Evolutionary conservation across 2,888 invertebrate species (phyloP), one percentile per base, ranked within the genome.

Genomic region (Boloria euphrosyne): DNA sequence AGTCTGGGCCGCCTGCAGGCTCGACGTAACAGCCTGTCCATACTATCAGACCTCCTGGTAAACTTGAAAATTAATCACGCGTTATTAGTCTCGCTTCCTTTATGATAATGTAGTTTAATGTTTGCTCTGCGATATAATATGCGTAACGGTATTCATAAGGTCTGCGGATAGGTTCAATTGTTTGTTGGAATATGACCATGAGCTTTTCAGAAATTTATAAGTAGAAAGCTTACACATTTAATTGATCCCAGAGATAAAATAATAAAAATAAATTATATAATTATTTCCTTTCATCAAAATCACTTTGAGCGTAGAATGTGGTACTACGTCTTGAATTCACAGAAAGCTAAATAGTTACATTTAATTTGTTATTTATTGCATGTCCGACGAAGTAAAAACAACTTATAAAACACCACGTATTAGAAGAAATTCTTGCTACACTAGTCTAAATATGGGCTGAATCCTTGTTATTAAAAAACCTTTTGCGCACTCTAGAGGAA

Each of bases 1-100:
- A 75, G 74, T 72, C 71, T 75, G 63, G 73, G 71, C 67, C 68
- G 68, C 70, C 68, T 65, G 69, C 69, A 70, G 73, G 66, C 72
- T 72, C 67, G 62, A 61, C 62, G 64, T 67, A 71, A 71, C 69
- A 69, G 53, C 65, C 63, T 62, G 67, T 71, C 67, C 53, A 62
- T 65, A 54, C 47, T 67, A 69, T 71, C 69, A 58, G 69, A 71
- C 71, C 71, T 67, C 69, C 71, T 71, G 61, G 62, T 69, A 63
- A 65, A 71, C 61, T 69, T 71, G 68, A 66, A 70, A 71, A 73
- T 72, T 71, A 71, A 73, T 66, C 69, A 71, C 65, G 62, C 63
- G 52, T 61, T 71, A 66, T 63, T 70, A 71, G 59, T 66, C 49
- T 61, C 58, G 51, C 67, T 65, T 62, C 62, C 62, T 65, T 13